Base-by-base conservation (phyloP, 2,113 vertebrate species). In the Entelurus aequoreus region DNA sequence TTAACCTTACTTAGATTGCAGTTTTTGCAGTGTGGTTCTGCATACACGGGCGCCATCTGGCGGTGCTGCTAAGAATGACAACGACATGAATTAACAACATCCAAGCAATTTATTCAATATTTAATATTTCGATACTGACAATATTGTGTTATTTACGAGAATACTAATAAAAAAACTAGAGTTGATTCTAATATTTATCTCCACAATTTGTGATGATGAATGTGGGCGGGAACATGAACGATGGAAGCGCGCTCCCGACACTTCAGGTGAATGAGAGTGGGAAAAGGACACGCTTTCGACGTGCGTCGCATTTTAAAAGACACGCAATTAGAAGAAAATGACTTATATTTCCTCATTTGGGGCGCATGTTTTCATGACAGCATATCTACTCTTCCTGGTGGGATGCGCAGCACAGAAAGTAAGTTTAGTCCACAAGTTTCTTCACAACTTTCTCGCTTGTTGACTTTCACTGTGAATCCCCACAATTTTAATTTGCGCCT, bases 231-330 rank as follows among this genome's bases (percentile, higher is more conserved):
- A 19, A 19, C 85, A 82, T 81, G 88, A 81, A 64, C 78, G 82
- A 84, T 88, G 85, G 81, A 81, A 19, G 89, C 89, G 86, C 90
- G 88, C 85, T 74, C 85, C 84, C 87, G 87, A 85, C 7, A 48
- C 80, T 85, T 82, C 90, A 91, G 89, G 90, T 91, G 89, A 91
- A 89, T 90, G 88, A 86, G 85, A 81, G 81, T 63, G 79, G 19
- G 1, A 19, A 76, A 74, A 74, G 83, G 83, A 81, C 59, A 75
- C 75, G 66, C 79, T 51, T 77, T 19, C 82, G 72, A 68, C 69
- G 84, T 71, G 76, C 78, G 79, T 75, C 66, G 82, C 66, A 58
- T 36, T 60, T 19, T 19, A 53, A 73, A 4, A 78, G 28, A 70
- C 58, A 69, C 77, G 77, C 76, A 80, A 79, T 71, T 69, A 63